A percentile compares a stretch with the other conserved stretches of the same genome.
Evolutionary conservation across 2,113 vertebrate genomes (phyloP).

Genomic region (Nyctibius bracteatus): DNA sequence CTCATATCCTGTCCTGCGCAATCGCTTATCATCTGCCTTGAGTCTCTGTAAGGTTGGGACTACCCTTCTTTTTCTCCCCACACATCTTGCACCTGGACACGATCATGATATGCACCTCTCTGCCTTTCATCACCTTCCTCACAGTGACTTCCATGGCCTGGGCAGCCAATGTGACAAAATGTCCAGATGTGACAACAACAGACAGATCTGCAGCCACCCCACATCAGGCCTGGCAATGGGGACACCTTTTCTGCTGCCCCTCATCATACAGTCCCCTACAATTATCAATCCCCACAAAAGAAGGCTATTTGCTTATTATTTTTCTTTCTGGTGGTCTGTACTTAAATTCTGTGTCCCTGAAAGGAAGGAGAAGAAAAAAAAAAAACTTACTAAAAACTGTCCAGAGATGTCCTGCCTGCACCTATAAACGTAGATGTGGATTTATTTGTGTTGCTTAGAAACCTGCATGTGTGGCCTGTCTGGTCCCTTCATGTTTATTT

Average conservation of each 20-base stretch:
- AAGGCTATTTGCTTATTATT: not conserved
- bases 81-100: accelerated
- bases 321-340: not conserved
- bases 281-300: not conserved
- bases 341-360: not conserved
- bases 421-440: not conserved
- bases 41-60: not conserved
- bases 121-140: not conserved
- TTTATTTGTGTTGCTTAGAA: constrained; percentile 46
- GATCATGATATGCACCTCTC: accelerated
- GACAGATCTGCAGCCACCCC: not conserved
- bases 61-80: not conserved
- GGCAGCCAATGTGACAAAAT: not conserved
- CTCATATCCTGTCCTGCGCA: not conserved
- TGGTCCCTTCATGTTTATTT: constrained; percentile 55
- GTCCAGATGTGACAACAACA: not conserved
- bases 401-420: not conserved
- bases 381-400: not conserved
- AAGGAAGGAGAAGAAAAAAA: not conserved
- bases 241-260: not conserved
- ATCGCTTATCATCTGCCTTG: not conserved
- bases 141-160: not conserved
- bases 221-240: not conserved
- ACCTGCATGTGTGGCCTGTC: constrained; percentile 9
- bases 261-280: not conserved